These are phyloP conservation scores for Microcebus ravelobensis DNA, from an alignment of 2,113 vertebrate genomes.

Conservation along the genomic window DNA sequence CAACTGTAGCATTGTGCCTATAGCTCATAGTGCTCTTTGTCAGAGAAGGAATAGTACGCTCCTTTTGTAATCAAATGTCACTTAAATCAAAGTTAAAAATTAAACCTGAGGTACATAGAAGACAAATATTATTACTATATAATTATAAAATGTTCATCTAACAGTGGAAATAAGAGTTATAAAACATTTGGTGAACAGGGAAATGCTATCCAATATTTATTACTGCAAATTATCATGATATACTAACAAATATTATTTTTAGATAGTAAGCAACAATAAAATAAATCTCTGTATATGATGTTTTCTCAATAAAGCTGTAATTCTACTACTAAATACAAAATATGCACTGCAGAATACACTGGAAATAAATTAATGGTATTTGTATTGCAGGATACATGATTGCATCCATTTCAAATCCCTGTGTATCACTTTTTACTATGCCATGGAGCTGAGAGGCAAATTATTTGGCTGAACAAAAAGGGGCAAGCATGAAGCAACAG, in stretches of 20 bases:
- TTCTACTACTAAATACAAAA: conserved; percentile 61
- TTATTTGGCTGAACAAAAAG: conserved; percentile 65
- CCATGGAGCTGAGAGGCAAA: conserved; percentile 60
- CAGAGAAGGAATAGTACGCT: background rate
- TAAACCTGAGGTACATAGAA: background rate
- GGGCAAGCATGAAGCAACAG: conserved; percentile 58
- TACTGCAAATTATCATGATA: conserved; percentile 39
- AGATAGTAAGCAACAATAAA: conserved; percentile 39
- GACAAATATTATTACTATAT: conserved; percentile 24
- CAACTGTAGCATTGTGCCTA: background rate
- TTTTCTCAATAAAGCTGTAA: conserved; percentile 64
- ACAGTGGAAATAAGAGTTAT: conserved; percentile 46
- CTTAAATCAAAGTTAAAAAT: conserved; percentile 46
- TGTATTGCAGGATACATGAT: conserved; percentile 63
- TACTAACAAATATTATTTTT: conserved; percentile 52
- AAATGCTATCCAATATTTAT: conserved; percentile 49
- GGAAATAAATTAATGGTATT: conserved; percentile 69
- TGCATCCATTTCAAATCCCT: conserved; percentile 60
- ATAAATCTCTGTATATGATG: conserved; percentile 31
- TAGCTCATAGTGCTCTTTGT: background rate
- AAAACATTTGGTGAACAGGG: conserved; percentile 23
- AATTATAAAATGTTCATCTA: conserved; percentile 56
- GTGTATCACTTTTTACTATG: conserved; percentile 62
- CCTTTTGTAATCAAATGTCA: background rate
- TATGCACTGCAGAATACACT: conserved; percentile 18